These are phyloP conservation scores for Centropristis striata DNA, from an alignment of 2,113 vertebrate species.

Conservation along the genomic window DNA sequence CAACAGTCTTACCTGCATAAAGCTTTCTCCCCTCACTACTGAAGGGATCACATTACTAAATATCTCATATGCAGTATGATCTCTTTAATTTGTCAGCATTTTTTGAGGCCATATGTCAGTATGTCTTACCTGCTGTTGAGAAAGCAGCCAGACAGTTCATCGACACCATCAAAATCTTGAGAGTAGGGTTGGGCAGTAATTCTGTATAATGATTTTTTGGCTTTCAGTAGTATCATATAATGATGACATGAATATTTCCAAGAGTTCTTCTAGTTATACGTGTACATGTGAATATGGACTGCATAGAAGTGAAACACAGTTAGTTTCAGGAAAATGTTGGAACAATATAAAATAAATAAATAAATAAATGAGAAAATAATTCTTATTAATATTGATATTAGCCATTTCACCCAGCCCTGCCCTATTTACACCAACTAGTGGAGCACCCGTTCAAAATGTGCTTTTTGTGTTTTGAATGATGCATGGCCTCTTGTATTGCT, in stretches of 20 bases:
- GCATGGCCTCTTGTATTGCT: no score
- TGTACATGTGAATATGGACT: background rate
- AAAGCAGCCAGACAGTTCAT: slow-evolving; percentile 3
- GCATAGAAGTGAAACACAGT: background rate
- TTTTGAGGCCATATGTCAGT: slow-evolving; percentile 17
- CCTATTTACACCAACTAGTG: background rate
- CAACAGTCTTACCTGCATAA: slow-evolving; percentile 1
- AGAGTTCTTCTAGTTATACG: background rate
- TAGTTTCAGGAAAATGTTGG: no score
- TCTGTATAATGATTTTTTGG: background rate
- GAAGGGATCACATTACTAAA: slow-evolving; percentile 13
- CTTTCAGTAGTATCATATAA: background rate
- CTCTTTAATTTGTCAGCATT: slow-evolving; percentile 11
- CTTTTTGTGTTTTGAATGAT: no score
- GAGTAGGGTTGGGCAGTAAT: background rate
- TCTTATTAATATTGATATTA: background rate
- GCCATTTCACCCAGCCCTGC: background rate
- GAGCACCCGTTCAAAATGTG: no score
- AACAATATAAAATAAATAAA: no score
- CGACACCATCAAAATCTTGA: background rate
- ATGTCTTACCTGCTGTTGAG: background rate
- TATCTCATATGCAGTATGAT: slow-evolving; percentile 1
- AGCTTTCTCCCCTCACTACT: slow-evolving; percentile 3
- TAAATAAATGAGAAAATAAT: background rate
- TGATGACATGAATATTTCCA: background rate